These are phyloP conservation scores for Nymphalis urticae DNA, from an alignment of 2,888 invertebrate species.

Conservation along the genomic window DNA sequence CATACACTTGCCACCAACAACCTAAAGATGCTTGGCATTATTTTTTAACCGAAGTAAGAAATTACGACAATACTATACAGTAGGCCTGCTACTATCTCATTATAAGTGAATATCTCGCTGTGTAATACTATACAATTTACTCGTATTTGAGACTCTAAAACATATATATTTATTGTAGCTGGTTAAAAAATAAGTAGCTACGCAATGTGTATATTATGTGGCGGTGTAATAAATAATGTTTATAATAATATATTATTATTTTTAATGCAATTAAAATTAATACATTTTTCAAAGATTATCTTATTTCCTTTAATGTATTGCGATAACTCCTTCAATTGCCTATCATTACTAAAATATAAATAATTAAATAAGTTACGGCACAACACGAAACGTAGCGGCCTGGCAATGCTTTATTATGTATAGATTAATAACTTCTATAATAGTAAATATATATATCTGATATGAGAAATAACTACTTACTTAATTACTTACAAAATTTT, in stretches of 20 bases:
- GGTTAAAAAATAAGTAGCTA: not conserved
- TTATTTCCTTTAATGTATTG: no score
- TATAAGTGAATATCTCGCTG: constrained; percentile 6
- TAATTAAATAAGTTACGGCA: no score
- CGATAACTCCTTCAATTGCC: no score
- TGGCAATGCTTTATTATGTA: no score
- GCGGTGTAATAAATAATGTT: no score
- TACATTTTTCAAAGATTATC: no score
- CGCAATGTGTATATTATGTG: no score
- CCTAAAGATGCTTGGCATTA: constrained; percentile 49
- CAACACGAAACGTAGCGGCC: no score
- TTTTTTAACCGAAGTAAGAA: constrained; percentile 48
- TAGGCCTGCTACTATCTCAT: constrained; percentile 1
- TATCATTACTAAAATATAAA: no score
- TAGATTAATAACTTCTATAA: no score
- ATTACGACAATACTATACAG: constrained; percentile 7
- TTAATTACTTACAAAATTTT: not conserved
- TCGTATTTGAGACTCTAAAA: not conserved
- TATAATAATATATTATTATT: no score
- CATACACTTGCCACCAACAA: constrained; percentile 43
- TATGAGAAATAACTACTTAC: not conserved
- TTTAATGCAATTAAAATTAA: no score
- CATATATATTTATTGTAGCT: not conserved
- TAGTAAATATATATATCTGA: not conserved
- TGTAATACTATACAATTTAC: not conserved